Base-by-base conservation (phyloP, 2,888 invertebrate species). In the Drosophila anomalata region DNA sequence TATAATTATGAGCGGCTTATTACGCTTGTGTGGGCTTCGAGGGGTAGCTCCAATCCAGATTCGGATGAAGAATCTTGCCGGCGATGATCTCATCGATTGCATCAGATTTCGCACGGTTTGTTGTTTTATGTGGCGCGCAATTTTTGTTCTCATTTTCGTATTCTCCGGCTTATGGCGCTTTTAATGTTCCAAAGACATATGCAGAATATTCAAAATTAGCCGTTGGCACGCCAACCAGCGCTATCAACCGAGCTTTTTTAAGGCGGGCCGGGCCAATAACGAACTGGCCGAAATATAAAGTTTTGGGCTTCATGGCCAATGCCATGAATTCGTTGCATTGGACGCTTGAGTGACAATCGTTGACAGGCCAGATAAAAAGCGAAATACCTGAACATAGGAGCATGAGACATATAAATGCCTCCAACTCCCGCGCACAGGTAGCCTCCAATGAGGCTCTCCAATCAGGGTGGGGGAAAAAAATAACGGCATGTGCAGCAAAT, bases 51-150 rank as follows among this genome's bases (percentile, higher is more conserved):
- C 59, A 68, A 66, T 46, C 51, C 46, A 20, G 60, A 50, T 78
- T 75, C 70, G 78, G 59, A 70, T 70, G 44, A 36, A 57, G 62
- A 52, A 48, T 68, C 59, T 68, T 29, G 55, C 51, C 41, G 60
- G 53, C 44, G 88, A 88, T 88, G 88, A 88, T 79, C 88, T 88
- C 89, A 88, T 87, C 88, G 88, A 86, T 89, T 89, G 88, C 89
- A 86, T 88, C 89, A 89, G 77, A 78, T 79, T 82, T 82, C 85
- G 87, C 81, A 87, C 80, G 79, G 84, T 81, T 75, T 79, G 78
- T 86, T 75, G 87, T 79, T 79, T 67, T 67, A 85, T 79, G 79
- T 85, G 83, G 79, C 77, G 63, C 74, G 67, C 77, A 79, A 82
- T 78, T 79, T 82, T 58, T 74, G 79, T 79, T 79, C 80, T 67